phyloP scores from a whole-genome alignment of 2,797 vertebrate genomes.

The Myiotriccus ornatus region DNA sequence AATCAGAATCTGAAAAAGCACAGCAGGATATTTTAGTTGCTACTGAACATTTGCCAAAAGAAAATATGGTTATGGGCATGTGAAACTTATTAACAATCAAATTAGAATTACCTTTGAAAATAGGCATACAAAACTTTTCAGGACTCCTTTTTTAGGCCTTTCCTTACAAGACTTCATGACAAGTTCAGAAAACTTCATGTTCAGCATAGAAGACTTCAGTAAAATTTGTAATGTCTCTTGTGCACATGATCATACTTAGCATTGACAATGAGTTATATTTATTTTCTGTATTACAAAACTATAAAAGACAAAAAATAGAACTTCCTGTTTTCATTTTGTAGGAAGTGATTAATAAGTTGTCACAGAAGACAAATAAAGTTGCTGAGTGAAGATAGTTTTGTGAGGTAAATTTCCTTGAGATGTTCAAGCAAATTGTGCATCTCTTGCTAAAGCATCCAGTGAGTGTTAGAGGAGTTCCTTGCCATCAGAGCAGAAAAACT shows the following conservation, averaged over 20 bases:
- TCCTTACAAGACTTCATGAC: not conserved
- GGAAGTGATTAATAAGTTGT: not conserved
- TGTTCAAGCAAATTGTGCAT: not conserved
- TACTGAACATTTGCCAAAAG: slow-evolving; percentile 9
- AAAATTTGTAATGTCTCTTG: not conserved
- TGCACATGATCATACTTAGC: not conserved
- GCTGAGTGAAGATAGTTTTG: not conserved
- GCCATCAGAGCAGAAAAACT: not conserved
- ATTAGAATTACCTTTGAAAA: not conserved
- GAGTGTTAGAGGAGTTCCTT: not conserved
- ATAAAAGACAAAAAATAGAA: not conserved
- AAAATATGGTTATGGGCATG: not conserved
- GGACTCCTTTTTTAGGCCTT: not conserved
- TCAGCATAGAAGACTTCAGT: not conserved
- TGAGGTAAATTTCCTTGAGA: not conserved
- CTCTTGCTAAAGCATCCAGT: not conserved
- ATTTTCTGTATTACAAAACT: not conserved
- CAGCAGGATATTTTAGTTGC: not conserved
- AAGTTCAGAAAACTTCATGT: not conserved
- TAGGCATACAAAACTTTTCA: not conserved
- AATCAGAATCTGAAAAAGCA: slow-evolving; percentile 1
- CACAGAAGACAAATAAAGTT: not conserved
- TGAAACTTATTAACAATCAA: not conserved
- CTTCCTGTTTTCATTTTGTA: not conserved
- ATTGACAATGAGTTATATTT: not conserved